Base-by-base conservation (phyloP, 2,888 invertebrate species). In the Deilephila porcellus region DNA sequence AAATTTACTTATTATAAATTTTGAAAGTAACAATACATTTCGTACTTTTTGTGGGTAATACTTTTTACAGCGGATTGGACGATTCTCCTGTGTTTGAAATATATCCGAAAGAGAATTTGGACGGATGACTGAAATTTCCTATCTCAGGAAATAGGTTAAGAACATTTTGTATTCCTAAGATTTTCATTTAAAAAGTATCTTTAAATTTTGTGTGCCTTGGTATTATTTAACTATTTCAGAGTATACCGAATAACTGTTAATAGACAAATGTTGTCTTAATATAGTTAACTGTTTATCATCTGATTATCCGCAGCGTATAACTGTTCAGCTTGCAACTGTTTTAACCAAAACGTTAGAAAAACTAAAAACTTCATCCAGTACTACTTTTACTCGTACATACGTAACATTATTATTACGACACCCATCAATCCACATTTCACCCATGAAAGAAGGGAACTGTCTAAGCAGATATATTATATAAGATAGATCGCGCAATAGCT, bases 81-180 rank as follows among this genome's bases (percentile, higher is more conserved):
- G 80, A 81, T 79, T 82, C 78, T 80, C 77, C 76, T 79, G 77
- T 81, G 81, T 82, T 83, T 82, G 80, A 82, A 83, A 82, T 83
- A 80, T 80, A 82, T 80, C 78, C 79, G 75, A 82, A 77, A 76
- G 73, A 77, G 75, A 79, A 76, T 79, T 80, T 82, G 74, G 25
- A 52, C 77, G 75, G 80, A 75, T 64, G 81, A 76, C n/a, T 60
- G 29, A 60, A 60, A 60, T 45, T 63, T 37, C 11, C 20, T 5
- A 20, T 64, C 45, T 60, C 4, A 11, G 45, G 37, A 45, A 45
- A 45, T 37, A 45, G 37, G 37, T 45, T 64, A 45, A 45, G 20
- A 64, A 37, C 4, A 63, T 34, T 63, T 63, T 63, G 63, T 63
- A 63, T 34, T n/a, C n/a, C 2, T 56, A n/a, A 56, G 56, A 56